Base-by-base conservation (phyloP, 2,888 invertebrate species). In the Lagria hirta region DNA sequence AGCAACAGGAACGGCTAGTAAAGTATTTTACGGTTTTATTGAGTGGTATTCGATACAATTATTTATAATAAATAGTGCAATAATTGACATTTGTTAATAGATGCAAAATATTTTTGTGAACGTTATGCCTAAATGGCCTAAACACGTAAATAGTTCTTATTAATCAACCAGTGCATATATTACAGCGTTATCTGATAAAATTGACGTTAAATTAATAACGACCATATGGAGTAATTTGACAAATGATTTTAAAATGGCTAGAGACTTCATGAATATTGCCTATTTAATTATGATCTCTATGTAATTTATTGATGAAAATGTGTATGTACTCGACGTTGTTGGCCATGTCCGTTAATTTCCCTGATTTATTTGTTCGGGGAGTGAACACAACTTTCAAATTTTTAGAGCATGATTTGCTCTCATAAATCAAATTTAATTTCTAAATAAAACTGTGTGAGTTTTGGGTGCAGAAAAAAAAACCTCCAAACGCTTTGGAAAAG, bases 131-230 rank as follows among this genome's bases (percentile, higher is more conserved):
- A n/a, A n/a, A n/a, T n/a, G n/a, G n/a, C n/a, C n/a, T n/a, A n/a
- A n/a, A n/a, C n/a, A n/a, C n/a, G n/a, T n/a, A n/a, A n/a, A n/a
- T n/a, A n/a, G n/a, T n/a, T n/a, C n/a, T n/a, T n/a, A n/a, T n/a
- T n/a, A n/a, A n/a, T n/a, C n/a, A n/a, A n/a, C n/a, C n/a, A n/a
- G n/a, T n/a, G n/a, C n/a, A n/a, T n/a, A n/a, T n/a, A n/a, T n/a
- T n/a, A n/a, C n/a, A n/a, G n/a, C n/a, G n/a, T 48, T 57, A 60
- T 61, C 58, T 56, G 58, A 58, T 60, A 57, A 59, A 55, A 60
- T 59, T 58, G 61, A 60, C 61, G 56, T 58, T 56, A 54, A 59
- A 61, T 61, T 61, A 59, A 61, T 61, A 55, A 54, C 52, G 49
- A 51, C 52, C 54, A 52, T 49, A 47, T 48, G 27, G 48, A 36